Base-by-base conservation (phyloP, 2,888 invertebrate species). In the Andrena marginata region DNA sequence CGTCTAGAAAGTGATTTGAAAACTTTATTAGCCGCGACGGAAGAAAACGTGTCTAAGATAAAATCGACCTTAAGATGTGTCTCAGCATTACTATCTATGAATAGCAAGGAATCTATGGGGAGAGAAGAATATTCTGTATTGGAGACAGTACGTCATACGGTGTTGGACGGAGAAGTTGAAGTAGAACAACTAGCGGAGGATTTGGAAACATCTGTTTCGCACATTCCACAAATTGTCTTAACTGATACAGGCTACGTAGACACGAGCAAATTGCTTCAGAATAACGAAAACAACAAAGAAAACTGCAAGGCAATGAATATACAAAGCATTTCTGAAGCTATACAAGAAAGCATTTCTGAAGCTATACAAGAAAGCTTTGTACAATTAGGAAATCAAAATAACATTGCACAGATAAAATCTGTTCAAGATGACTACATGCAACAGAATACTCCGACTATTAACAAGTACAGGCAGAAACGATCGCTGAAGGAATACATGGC, bases 401-500 rank as follows among this genome's bases (percentile, higher is more conserved):
- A 78, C 5, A 77, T 73, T 8, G 23, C 8, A 1, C 51, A 64
- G 8, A 6, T 23, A 3, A 35, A 63, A n/a, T 23, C 48, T 23
- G 2, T 2, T 3, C n/a, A 56, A 0, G 0, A 31, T 7, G 3
- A 20, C 0, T 1, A 8, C 6, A 13, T 3, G 4, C 6, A 16
- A 5, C 23, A 13, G 48, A 64, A 26, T 1, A 79, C 72, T 0
- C 81, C 82, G 29, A 35, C 26, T 6, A 49, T 42, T 31, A 16
- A 4, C 10, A 76, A 51, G 8, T 42, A 29, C 20, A 42, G n/a
- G 26, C 62, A 80, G 5, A 62, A 78, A 59, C 73, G 72, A 51
- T 84, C 88, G 0, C 29, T 90, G 0, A 75, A 83, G 49, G 90
- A 90, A 72, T 90, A 90, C 31, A 87, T 90, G 88, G 78, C 82